Base-by-base conservation (phyloP, 1,140 invertebrate genomes). In the Plutomurus gul region DNA sequence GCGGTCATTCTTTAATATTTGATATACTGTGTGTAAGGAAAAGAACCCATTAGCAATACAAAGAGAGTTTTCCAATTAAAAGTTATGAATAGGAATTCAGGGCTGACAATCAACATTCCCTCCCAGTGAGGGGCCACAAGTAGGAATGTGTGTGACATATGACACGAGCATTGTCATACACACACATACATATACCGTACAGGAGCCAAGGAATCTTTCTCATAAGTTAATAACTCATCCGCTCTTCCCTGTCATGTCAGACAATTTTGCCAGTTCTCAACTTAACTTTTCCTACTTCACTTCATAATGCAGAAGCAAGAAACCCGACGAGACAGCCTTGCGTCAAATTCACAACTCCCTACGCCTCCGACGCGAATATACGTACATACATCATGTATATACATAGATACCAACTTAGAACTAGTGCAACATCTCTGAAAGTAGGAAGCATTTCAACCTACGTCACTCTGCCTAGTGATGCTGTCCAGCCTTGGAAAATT, bases 41-140 rank as follows among this genome's bases (percentile, higher is more conserved):
- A 65, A 33, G 27, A 65, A 25, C 25, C 56, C 56, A 65, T 65
- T 65, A 65, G 56, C 27, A 65, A 65, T 65, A 33, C 56, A 65
- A 65, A 65, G 25, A 30, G 27, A 65, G 27, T 65, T 65, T 65
- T 65, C 56, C 56, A 65, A 65, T 65, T 65, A 65, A 65, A 65
- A 65, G 56, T 65, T 65, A 65, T 65, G 56, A 65, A 65, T 65
- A 65, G 56, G 56, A 65, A 65, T 65, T 65, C 27, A 27, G n/a
- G 25, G 13, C 25, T 65, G 51, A 56, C 51, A 56, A 13, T 25
- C 25, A 56, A 30, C 56, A n/a, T 65, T 33, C 27, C 27, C 36
- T 65, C 18, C 25, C 16, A 36, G 36, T 16, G 10, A 7, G 56
- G 27, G 27, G 36, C 11, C 10, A 43, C 10, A 13, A 43, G 2